Evolutionary conservation across 2,113 vertebrate genomes (phyloP), one percentile per base, ranked within the genome.

Genomic region (Clarias magur): DNA sequence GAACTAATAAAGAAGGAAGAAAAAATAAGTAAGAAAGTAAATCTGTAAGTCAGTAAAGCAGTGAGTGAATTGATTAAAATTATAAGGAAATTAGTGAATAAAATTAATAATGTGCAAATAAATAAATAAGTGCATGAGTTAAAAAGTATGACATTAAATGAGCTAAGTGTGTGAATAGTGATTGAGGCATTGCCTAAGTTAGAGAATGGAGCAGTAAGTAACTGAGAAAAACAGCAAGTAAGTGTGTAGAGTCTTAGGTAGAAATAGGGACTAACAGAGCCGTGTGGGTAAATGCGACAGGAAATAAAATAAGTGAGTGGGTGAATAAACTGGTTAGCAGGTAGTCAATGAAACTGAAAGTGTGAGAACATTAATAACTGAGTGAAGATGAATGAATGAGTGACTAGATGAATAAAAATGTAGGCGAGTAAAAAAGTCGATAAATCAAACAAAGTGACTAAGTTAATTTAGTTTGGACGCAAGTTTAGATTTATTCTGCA

Each of bases 191-290:
- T 19, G 67, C 17, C 30, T 34, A 19, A 19, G 16, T 70, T 15
- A 70, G 27, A 68, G 67, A 68, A 68, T 68, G 15, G 15, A 68
- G 27, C 30, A 7, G 13, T 30, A 63, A 25, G 60, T 38, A 25
- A 88, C 88, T 73, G 17, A 78, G 48, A 12, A 78, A 78, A 54
- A n/a, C 21, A 16, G 23, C 3, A 4, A 78, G 75, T 78, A 53
- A 54, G 53, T 90, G 90, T 90, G 16, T 2, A 70, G 17, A 70
- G 48, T 48, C 48, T 48, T 48, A 48, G 7, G 7, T 48, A 48
- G 27, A 67, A 4, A 3, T 27, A 19, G 16, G 4, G 57, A 13
- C 15, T 59, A 19, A 59, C 57, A 59, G 13, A 59, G 57, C 1
- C 17, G 13, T 70, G 34, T 34, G 27, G 17, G 17, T 70, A 30